Evolutionary conservation across 2,888 invertebrate genomes (phyloP), one percentile per base, ranked within the genome.

Genomic region (Amphimallon solstitiale): DNA sequence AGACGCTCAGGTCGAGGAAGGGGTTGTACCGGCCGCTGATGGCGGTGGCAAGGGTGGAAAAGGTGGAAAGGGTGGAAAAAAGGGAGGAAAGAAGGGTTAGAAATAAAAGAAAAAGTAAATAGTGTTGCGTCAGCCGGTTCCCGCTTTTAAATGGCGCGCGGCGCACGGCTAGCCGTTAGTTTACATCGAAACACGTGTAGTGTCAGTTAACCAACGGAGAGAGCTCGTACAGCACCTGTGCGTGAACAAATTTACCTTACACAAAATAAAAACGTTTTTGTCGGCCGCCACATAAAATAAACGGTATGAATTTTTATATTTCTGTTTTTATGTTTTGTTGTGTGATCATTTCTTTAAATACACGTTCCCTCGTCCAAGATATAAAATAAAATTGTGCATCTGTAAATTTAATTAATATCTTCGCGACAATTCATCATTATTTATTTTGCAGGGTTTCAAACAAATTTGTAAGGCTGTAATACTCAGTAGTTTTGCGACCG

Each of bases 1-100:
- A 12, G 87, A 89, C 71, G 87, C 89, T 14, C 92, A 92, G 76
- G 89, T 88, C 66, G 86, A 87, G 64, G 88, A 89, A n/a, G 83
- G 84, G 0, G 85, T 82, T 2, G 69, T 73, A 1, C 68, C 68
- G 0, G 73, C 71, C 9, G 68, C 54, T 5, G 72, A 70, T 51
- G 61, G 68, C 71, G 75, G 66, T 75, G 75, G 69, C 68, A 66
- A 64, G 69, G 74, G 69, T 23, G 75, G 73, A 45, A 61, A 48
- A 34, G 64, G 67, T 45, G 66, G 60, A 1, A 68, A 68, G 29
- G 65, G 65, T 29, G 63, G 61, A 14, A 66, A 66, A 45, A 60
- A 59, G 23, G 64, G 59, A 7, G 51, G 48, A n/a, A 48, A 48
- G 9, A 43, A 43, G 34, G 34, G 29, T 40, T 35, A 38, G 14